These are phyloP conservation scores for Acridotheres tristis DNA, from an alignment of 2,797 vertebrate genomes.

Conservation along the genomic window DNA sequence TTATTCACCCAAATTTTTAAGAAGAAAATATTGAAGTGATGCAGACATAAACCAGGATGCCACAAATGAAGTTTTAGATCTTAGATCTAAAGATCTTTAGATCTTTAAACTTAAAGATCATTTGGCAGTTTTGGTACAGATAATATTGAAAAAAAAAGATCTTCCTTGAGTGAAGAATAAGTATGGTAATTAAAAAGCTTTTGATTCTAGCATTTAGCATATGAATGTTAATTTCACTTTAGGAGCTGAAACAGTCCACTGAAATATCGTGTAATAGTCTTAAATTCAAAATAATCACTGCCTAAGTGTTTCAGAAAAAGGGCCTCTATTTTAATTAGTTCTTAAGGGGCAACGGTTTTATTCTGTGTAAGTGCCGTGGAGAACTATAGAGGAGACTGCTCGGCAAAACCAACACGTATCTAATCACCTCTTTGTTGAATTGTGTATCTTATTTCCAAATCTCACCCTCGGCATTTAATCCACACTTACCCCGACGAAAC, in stretches of 20 bases:
- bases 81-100: too few species aligned
- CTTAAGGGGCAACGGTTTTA: neutral
- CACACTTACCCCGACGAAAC: neutral
- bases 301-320: neutral
- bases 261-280: neutral
- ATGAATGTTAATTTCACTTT: neutral
- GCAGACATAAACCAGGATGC: neutral
- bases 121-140: neutral
- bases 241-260: neutral
- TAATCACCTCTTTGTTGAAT: neutral
- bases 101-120: neutral
- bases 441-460: neutral
- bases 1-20: neutral
- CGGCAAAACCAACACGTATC: neutral
- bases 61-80: neutral
- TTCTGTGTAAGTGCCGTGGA: neutral
- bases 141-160: neutral
- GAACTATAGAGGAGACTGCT: neutral
- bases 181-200: accelerated
- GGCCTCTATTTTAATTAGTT: neutral
- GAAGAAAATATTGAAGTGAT: neutral
- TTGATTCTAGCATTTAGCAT: neutral
- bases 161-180: neutral
- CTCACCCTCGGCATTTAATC: neutral
- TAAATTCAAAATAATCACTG: neutral